Evolutionary conservation across 2,113 vertebrate species (phyloP).

Genomic region (Odocoileus hemionus): DNA sequence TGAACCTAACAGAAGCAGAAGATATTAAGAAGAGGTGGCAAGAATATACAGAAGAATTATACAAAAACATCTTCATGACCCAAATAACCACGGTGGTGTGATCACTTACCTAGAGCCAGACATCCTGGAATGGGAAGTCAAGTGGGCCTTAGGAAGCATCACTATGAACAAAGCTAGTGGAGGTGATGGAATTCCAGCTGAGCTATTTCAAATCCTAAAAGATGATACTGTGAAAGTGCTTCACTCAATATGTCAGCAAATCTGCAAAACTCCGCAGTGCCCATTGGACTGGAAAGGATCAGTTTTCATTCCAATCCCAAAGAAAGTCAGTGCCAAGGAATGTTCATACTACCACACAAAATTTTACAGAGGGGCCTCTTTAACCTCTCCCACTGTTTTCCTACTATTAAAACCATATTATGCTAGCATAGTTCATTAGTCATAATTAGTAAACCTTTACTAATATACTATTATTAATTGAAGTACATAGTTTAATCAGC

Average conservation of each 20-base stretch:
- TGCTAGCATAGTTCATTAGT: neutral
- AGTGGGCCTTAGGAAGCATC: neutral
- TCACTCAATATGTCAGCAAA: neutral
- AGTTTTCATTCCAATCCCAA: neutral
- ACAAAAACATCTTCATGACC: neutral
- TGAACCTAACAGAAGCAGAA: neutral
- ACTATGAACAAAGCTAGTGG: neutral
- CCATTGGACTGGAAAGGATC: neutral
- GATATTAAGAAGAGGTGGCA: neutral
- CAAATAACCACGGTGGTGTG: neutral
- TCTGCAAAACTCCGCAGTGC: neutral
- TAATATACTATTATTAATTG: neutral
- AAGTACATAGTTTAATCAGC: neutral
- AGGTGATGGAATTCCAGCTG: neutral
- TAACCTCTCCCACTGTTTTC: neutral
- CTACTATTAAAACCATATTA: neutral
- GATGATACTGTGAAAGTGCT: neutral
- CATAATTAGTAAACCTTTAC: neutral
- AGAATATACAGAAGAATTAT: neutral
- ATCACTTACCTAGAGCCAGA: neutral
- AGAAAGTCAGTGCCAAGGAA: neutral
- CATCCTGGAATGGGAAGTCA: accelerated
- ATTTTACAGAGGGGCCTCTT: neutral
- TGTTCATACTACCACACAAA: neutral
- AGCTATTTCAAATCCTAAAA: neutral